Evolutionary conservation across 2,113 vertebrate genomes (phyloP), one percentile per base, ranked within the genome.

Genomic region (Aldabrachelys gigantea): DNA sequence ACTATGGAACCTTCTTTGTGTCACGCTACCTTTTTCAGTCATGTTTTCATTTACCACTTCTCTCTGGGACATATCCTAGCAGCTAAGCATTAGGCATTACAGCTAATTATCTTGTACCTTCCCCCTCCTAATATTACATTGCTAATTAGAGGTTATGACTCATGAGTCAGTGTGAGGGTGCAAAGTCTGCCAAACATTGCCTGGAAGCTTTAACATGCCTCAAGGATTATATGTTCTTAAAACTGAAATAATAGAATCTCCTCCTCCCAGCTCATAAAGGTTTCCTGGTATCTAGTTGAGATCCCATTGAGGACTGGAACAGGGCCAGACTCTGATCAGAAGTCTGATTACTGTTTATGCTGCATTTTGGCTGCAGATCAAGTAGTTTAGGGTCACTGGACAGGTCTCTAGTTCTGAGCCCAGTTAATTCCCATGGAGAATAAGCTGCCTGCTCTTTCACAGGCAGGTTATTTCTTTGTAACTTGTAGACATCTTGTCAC

Each of bases 171-270:
- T 57, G 5, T 13, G 86, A 72, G 52, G 69, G 53, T n/a, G 31
- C 81, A 78, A 94, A 69, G 44, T 75, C 78, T 89, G 89, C 17
- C 17, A 83, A 84, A 54, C 6, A 72, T 93, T 92, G 59, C 87
- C 50, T 91, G 72, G 49, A 91, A 29, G 31, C 44, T 91, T 83
- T 93, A 50, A 25, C 84, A 90, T 97, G 0, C 59, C 82, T 88
- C 79, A 54, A 56, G 89, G 92, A 96, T 97, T 97, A 96, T 38
- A 14, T 35, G 93, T 93, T 95, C 91, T 57, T 69, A n/a, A 79
- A 76, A 62, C 59, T 84, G 41, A 29, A 72, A 62, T 24, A 27
- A 49, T 95, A 93, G 87, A 56, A 82, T 24, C 14, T 35, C 0
- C 0, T 72, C 59, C 54, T 65, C 54, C 72, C 35, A 95, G 65